A percentile compares a stretch with the other conserved stretches of the same genome.
Evolutionary conservation across 2,797 vertebrate species (phyloP).

Genomic region (Coendou prehensilis): DNA sequence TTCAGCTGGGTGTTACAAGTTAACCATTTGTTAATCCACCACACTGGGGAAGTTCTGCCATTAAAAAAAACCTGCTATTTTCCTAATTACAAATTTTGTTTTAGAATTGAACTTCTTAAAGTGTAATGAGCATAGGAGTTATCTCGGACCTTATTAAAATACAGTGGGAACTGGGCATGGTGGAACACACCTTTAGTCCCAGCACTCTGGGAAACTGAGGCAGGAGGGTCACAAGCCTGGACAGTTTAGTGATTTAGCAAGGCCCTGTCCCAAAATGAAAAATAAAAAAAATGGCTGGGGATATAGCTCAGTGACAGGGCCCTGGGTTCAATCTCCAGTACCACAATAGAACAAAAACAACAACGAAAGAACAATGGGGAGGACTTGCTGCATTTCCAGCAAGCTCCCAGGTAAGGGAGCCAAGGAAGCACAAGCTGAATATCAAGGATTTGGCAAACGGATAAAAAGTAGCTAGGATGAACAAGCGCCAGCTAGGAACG

Average conservation of each 20-base stretch:
- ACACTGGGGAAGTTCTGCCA: not conserved
- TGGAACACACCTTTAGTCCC: too few species aligned
- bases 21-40: too few species aligned
- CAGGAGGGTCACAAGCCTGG: too few species aligned
- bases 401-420: not conserved
- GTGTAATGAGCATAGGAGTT: not conserved
- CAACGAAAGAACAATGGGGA: not conserved
- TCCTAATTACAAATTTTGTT: slow-evolving; percentile 1
- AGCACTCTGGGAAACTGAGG: too few species aligned
- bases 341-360: too few species aligned
- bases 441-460: not conserved
- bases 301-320: too few species aligned
- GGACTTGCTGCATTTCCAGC: not conserved
- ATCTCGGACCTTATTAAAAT: not conserved
- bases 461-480: not conserved
- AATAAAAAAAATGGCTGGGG: not conserved
- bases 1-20: too few species aligned
- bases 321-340: too few species aligned
- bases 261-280: not conserved
- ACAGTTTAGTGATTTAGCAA: too few species aligned
- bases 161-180: not conserved
- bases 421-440: not conserved
- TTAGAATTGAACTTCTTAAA: not conserved
- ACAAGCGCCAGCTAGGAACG: not conserved
- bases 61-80: not conserved